Evolutionary conservation across 2,797 vertebrate species (phyloP), one percentile per base, ranked within the genome.

Genomic region (Scolopax rusticola): DNA sequence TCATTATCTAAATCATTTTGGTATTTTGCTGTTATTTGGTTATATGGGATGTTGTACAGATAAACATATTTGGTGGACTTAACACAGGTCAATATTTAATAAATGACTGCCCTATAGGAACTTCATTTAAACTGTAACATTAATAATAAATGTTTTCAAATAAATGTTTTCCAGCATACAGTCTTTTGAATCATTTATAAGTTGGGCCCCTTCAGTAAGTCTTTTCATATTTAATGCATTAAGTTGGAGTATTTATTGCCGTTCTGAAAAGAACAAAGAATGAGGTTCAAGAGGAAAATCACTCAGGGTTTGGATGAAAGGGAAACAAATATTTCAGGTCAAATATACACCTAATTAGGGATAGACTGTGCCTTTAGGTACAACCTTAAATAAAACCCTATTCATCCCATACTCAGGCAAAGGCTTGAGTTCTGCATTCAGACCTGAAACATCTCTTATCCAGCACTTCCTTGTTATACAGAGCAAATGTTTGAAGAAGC

Each of bases 181-280:
- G 90, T 43, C 60, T 97, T 53, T 69, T 97, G 94, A 98, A 97
- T 98, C 2, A 97, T 97, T 98, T 96, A 98, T 97, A 90, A 78
- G 75, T 87, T 87, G 68, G 73, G 73, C 82, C 88, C 73, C 77
- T 91, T 97, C 93, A 92, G 87, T 79, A 94, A 96, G 86, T 93
- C 92, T 94, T 97, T 97, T 97, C 95, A 97, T 97, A 97, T 97
- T 98, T 97, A 97, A 98, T 98, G 86, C 70, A 93, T 95, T 97
- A 97, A 96, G 78, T 95, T 87, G 51, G 65, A 95, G 73, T 75
- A 94, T 92, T 97, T 97, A 93, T 92, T 94, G 68, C 65, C 73
- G 94, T 98, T 97, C 74, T 92, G 91, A 97, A 90, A 91, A 89
- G 93, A 97, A 95, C 67, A 90, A 92, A 97, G 79, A 91, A 59